Evolutionary conservation across 64 coral and sea anemone species (phyloP).

Genomic region (Montipora sp.): DNA sequence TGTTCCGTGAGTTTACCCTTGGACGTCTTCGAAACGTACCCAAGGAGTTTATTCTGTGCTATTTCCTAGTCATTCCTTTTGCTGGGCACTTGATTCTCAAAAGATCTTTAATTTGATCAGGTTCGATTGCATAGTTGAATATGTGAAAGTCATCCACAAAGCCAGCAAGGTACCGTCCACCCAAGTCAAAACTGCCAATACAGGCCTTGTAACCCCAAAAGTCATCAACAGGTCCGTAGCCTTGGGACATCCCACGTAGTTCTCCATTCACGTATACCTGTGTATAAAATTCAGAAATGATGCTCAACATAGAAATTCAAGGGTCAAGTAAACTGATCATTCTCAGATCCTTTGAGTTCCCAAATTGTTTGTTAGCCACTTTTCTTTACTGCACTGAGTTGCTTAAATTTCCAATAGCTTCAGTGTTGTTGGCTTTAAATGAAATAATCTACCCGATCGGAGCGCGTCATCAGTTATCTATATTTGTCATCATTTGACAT

Average conservation of each 20-base stretch:
- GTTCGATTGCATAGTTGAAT: conserved; percentile 88
- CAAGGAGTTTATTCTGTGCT: not conserved
- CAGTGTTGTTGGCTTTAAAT: no score
- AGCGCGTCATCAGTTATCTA: no score
- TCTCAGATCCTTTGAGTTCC: no score
- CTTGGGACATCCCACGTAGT: conserved; percentile 31
- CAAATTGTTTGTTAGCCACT: no score
- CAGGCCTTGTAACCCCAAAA: conserved; percentile 97
- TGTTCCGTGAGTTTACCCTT: no score
- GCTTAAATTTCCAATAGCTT: not conserved
- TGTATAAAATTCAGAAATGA: not conserved
- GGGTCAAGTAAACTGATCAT: not conserved
- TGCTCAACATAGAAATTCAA: not conserved
- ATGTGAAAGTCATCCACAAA: conserved; percentile 91
- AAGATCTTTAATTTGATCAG: conserved; percentile 73
- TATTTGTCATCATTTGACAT: no score
- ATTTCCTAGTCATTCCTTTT: not conserved
- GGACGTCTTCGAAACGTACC: no score
- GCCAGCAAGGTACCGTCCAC: conserved; percentile 82
- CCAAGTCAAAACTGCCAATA: conserved; percentile 94
- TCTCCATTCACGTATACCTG: conserved; percentile 90
- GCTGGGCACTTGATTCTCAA: conserved; percentile 75
- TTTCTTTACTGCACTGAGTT: no score
- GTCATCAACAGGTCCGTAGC: conserved; percentile 73
- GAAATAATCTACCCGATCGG: no score